Conservation (phyloP, 2,888 invertebrate genomes). For the Labia minor region DNA sequence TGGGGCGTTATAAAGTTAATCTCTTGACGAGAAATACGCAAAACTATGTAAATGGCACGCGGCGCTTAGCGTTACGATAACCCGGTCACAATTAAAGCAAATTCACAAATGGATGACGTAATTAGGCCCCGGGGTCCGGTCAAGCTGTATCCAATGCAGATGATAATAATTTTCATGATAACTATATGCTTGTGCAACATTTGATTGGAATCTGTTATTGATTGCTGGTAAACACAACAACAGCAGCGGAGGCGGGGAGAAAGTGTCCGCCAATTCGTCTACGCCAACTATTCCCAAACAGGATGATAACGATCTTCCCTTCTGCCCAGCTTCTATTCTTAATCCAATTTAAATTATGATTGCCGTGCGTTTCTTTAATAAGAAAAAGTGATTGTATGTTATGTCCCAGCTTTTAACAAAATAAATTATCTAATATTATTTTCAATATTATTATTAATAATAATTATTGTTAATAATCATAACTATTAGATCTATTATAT, state of each 20-base stretch:
- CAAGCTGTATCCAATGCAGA: not conserved
- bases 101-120: conserved; percentile 6
- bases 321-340: too few relatives aligned
- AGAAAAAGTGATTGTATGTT: too few relatives aligned
- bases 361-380: too few relatives aligned
- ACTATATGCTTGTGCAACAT: conserved; percentile 3
- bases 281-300: too few relatives aligned
- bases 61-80: not conserved
- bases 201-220: conserved; percentile 13
- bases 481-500: too few relatives aligned
- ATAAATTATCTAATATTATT: too few relatives aligned
- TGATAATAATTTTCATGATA: conserved; percentile 1
- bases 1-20: conserved; percentile 8
- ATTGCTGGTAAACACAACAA: not conserved
- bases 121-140: not conserved
- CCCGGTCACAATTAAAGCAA: conserved; percentile 7
- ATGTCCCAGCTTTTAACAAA: too few relatives aligned
- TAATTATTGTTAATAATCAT: too few relatives aligned
- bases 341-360: too few relatives aligned
- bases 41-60: not conserved
- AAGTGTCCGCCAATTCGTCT: not conserved
- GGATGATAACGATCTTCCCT: too few relatives aligned
- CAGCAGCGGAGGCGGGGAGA: not conserved
- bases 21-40: not conserved
- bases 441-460: too few relatives aligned